A percentile compares a stretch with the other conserved stretches of the same genome.
These are phyloP conservation scores for Macrocentrus cingulum DNA, from an alignment of 1,140 invertebrate genomes.

Conservation along the genomic window DNA sequence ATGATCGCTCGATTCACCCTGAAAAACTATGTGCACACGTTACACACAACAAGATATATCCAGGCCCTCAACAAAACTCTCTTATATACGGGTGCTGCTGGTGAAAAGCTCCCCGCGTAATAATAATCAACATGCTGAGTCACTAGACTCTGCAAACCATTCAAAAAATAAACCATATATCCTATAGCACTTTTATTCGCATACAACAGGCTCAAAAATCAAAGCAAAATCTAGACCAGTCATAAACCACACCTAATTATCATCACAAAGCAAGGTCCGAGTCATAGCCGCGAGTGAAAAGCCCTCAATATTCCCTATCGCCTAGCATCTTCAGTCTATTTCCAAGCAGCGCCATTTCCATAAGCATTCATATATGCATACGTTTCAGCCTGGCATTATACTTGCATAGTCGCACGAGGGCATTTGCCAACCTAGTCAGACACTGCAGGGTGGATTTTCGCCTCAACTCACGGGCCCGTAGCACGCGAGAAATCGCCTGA, in stretches of 20 bases:
- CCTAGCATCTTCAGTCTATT: constrained; percentile 19
- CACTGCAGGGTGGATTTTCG: constrained; percentile 33
- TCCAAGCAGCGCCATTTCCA: constrained; percentile 43
- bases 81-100: neutral
- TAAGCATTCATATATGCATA: constrained; percentile 58
- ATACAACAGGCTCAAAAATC: too few relatives aligned
- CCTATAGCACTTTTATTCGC: too few relatives aligned
- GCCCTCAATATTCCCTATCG: constrained; percentile 14
- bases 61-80: neutral
- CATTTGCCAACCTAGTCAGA: constrained; percentile 19
- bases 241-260: too few relatives aligned
- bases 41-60: neutral
- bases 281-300: neutral
- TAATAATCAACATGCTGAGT: neutral
- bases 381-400: constrained; percentile 43
- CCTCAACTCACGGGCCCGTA: constrained; percentile 42
- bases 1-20: constrained; percentile 46
- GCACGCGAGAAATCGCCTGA: constrained; percentile 56
- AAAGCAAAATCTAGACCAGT: too few relatives aligned
- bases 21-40: constrained; percentile 1
- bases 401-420: constrained; percentile 46
- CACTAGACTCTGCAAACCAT: neutral
- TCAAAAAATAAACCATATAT: too few relatives aligned
- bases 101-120: neutral
- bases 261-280: too few relatives aligned